phyloP scores from a whole-genome alignment of 2,797 vertebrate species.

The Parambassis ranga region DNA sequence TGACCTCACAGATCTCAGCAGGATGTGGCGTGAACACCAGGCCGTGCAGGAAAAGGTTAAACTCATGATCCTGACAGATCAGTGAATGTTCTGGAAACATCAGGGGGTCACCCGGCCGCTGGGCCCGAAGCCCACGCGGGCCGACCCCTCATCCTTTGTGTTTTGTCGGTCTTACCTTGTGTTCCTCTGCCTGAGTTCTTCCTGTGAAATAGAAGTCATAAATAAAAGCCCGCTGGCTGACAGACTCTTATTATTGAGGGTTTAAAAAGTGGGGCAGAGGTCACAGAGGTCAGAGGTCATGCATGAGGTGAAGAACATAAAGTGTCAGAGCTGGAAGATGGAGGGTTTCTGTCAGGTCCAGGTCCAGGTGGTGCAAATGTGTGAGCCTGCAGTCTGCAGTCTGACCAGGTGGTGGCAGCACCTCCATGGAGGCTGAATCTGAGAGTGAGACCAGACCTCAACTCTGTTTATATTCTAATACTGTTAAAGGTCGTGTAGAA shows the following conservation, averaged over 20 bases:
- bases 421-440: too few relatives aligned
- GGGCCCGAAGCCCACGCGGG: too few relatives aligned
- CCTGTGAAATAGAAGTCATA: background rate
- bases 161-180: background rate
- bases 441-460: too few relatives aligned
- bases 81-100: too few relatives aligned
- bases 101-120: too few relatives aligned
- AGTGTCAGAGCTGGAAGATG: background rate
- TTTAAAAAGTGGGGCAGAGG: background rate
- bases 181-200: background rate
- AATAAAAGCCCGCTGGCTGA: background rate
- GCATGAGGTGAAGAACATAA: background rate
- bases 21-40: too few relatives aligned
- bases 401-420: conserved; percentile 1
- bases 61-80: too few relatives aligned
- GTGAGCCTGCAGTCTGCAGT: background rate
- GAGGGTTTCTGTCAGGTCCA: background rate
- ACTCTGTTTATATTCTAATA: too few relatives aligned
- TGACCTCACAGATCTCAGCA: too few relatives aligned
- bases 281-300: background rate
- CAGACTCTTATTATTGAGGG: background rate
- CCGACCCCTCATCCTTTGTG: background rate
- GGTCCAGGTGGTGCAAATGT: background rate
- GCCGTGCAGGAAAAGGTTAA: too few relatives aligned
- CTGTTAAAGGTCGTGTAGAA: too few relatives aligned